Evolutionary conservation across 2,888 invertebrate species (phyloP).

Genomic region (Hypselothyrea guttata): DNA sequence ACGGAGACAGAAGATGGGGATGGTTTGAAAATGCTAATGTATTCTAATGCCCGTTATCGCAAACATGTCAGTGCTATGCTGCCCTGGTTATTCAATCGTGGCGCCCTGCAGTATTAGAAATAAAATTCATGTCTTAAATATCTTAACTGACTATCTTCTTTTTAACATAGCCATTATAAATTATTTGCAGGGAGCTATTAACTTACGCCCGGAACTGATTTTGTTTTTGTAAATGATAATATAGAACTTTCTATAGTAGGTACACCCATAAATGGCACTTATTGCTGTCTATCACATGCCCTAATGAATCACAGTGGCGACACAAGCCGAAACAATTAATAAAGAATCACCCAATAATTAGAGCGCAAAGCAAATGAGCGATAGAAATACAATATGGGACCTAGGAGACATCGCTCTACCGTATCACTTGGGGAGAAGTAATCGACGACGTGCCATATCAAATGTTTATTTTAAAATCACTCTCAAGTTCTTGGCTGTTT

Average conservation of each 20-base stretch:
- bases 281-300: conserved; percentile 60
- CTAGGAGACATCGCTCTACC: conserved; percentile 24
- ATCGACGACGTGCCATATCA: conserved; percentile 54
- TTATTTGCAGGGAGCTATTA: too few species aligned
- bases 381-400: conserved; percentile 22
- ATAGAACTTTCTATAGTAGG: too few species aligned
- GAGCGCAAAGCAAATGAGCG: conserved; percentile 33
- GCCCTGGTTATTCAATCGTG: conserved; percentile 71
- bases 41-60: conserved; percentile 56
- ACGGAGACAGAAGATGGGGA: conserved; percentile 41
- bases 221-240: too few species aligned
- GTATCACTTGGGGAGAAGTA: conserved; percentile 67
- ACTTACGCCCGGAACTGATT: too few species aligned
- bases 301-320: conserved; percentile 37
- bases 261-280: too few species aligned
- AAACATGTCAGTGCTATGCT: conserved; percentile 64
- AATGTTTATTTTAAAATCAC: conserved; percentile 47
- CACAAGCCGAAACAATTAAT: conserved; percentile 54
- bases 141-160: background rate
- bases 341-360: conserved; percentile 67
- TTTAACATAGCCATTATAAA: too few species aligned
- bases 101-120: conserved; percentile 21
- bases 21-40: conserved; percentile 49
- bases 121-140: too few species aligned
- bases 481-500: conserved; percentile 4